Base-by-base conservation (phyloP, 2,888 invertebrate genomes). In the Rotaria sp. region DNA sequence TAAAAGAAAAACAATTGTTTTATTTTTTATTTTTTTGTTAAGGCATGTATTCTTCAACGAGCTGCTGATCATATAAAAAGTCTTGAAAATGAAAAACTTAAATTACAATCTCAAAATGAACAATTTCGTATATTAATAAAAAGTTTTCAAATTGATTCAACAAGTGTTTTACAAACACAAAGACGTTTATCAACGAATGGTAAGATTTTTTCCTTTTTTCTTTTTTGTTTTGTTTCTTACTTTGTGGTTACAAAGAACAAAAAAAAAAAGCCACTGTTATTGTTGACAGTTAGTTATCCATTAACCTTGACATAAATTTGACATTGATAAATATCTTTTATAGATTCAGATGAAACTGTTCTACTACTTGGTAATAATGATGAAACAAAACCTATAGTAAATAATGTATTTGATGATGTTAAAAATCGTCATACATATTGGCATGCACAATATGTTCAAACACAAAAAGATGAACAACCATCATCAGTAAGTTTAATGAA, bases 41-140 rank as follows among this genome's bases (percentile, higher is more conserved):
- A 98, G 97, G 98, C 99, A 89, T 96, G 99, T 87, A 99, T 99
- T 91, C 93, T 99, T 88, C 98, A 99, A 92, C 97, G 98, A 92
- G 97, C 99, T 24, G 96, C 97, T 86, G 97, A 99, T 90, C 97
- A 97, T 91, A 97, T 99, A 89, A 96, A 96, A 90, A 88, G 88
- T 84, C 88, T 91, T 80, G 89, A 35, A 52, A 80, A 52, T 30
- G 85, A 87, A 74, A 84, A 84, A 75, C 55, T 85, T 15, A 85
- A 85, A 59, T 50, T 86, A 38, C 80, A 80, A 80, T 45, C 80
- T 45, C 80, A 80, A 45, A 80, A 80, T 80, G 80, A 80, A 80
- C 80, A 80, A 45, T 80, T 80, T 80, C 80, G 80, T 45, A 80
- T 80, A 26, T 80, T 80, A 26, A 41, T 80, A 45, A 80, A 80